A percentile compares a stretch with the other conserved stretches of the same genome.
phyloP scores from a whole-genome alignment of 2,113 vertebrate species.

The Daubentonia madagascariensis region DNA sequence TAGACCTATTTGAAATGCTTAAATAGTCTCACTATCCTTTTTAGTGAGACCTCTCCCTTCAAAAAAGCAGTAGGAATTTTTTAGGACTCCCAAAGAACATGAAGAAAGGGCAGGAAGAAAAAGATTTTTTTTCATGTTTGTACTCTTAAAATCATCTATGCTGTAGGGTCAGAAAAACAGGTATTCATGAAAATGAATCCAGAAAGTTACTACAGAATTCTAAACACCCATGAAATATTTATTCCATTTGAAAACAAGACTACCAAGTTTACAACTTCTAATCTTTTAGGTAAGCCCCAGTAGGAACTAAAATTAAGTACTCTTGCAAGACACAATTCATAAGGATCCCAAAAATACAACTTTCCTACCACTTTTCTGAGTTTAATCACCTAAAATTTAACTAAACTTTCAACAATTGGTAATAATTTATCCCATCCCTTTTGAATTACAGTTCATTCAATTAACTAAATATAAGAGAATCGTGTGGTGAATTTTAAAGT shows the following conservation, averaged over 20 bases:
- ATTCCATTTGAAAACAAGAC: neutral
- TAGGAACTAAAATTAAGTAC: neutral
- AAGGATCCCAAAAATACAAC: neutral
- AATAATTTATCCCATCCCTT: constrained; percentile 59
- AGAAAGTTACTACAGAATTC: neutral
- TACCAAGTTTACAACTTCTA: neutral
- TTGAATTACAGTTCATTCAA: constrained; percentile 57
- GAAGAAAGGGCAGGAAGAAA: neutral
- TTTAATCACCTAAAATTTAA: constrained; percentile 41
- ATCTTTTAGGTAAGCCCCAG: neutral
- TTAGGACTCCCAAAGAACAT: neutral
- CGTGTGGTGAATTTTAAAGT: neutral
- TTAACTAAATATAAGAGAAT: constrained; percentile 23
- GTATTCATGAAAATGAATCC: neutral
- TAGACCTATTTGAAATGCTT: neutral
- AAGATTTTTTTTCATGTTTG: neutral
- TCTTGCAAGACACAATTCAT: neutral
- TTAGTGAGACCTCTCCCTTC: neutral
- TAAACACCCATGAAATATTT: constrained; percentile 43
- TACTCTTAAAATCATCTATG: constrained; percentile 15
- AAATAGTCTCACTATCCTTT: neutral
- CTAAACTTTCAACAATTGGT: constrained; percentile 35
- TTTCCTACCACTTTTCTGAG: neutral
- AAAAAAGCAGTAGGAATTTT: neutral
- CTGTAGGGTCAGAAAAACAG: constrained; percentile 13